A percentile compares a stretch with the other conserved stretches of the same genome.
phyloP scores from a whole-genome alignment of 2,888 invertebrate species.

The Andrena bucephala region DNA sequence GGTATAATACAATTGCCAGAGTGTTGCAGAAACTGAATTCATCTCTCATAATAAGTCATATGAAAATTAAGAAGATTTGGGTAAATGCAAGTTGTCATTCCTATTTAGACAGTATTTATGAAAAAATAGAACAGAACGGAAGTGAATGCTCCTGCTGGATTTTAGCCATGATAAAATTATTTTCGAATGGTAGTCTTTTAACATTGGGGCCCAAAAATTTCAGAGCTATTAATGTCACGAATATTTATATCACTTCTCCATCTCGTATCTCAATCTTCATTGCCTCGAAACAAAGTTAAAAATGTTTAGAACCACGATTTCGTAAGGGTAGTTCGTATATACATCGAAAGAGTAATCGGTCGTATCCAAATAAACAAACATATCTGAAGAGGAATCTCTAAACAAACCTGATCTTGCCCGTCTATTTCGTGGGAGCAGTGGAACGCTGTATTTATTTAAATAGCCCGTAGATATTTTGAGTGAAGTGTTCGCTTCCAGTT shows the following conservation, averaged over 20 bases:
- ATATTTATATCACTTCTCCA: not conserved
- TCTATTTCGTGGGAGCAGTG: not conserved
- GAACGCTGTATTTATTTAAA: slow-evolving; percentile 45
- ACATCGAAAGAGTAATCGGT: slow-evolving; percentile 41
- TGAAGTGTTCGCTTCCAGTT: not conserved
- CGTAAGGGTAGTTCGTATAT: slow-evolving; percentile 16
- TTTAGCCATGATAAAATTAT: too few species aligned
- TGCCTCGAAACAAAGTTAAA: not conserved
- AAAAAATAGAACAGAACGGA: too few species aligned
- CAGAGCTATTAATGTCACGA: not conserved
- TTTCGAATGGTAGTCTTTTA: too few species aligned
- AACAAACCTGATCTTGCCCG: slow-evolving; percentile 27
- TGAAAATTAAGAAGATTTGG: too few species aligned
- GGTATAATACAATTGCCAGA: not conserved
- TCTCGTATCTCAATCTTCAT: not conserved
- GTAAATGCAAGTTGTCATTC: too few species aligned
- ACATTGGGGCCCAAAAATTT: not conserved
- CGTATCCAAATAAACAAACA: slow-evolving; percentile 38
- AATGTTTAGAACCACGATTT: slow-evolving; percentile 23
- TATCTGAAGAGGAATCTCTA: slow-evolving; percentile 2
- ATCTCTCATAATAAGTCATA: too few species aligned
- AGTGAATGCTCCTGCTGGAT: too few species aligned
- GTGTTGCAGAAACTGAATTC: not conserved
- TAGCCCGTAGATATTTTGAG: slow-evolving; percentile 16
- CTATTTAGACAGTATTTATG: too few species aligned